These are phyloP conservation scores for Lepilemur septentrionalis DNA, from an alignment of 2,797 vertebrate species.

Conservation along the genomic window DNA sequence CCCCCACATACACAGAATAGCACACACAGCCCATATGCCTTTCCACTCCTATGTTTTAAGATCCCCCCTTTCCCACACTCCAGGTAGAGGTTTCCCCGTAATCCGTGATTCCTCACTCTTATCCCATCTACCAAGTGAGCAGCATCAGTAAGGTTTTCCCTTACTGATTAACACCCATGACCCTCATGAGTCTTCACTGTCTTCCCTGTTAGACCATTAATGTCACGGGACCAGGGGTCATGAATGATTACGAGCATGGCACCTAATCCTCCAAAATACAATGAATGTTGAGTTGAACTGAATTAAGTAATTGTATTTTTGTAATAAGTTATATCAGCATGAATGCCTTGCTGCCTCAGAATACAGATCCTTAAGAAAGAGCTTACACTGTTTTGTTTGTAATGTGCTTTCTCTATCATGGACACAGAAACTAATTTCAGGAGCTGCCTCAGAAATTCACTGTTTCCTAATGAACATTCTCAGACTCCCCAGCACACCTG, in stretches of 20 bases:
- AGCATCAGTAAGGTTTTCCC: neutral
- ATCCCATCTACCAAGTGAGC: neutral
- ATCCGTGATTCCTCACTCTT: neutral
- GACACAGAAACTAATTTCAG: neutral
- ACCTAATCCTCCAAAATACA: neutral
- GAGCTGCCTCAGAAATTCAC: neutral
- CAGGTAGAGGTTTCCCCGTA: rapidly evolving
- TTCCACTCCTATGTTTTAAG: neutral
- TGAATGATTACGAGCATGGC: rapidly evolving
- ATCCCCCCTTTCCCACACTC: rapidly evolving
- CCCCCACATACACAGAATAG: neutral
- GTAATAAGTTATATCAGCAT: rapidly evolving
- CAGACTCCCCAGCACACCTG: neutral
- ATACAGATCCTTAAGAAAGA: neutral
- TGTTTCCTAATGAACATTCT: neutral
- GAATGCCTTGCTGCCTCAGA: neutral
- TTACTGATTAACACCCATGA: neutral
- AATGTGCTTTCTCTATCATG: neutral
- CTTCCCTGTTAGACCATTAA: neutral
- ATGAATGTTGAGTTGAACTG: rapidly evolving
- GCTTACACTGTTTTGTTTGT: rapidly evolving
- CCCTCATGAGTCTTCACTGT: rapidly evolving
- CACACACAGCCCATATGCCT: neutral
- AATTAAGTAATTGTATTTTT: neutral
- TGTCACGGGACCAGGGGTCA: neutral